Evolutionary conservation across 2,113 vertebrate species (phyloP).

Genomic region (Calyptommatus sinebrachiatus): DNA sequence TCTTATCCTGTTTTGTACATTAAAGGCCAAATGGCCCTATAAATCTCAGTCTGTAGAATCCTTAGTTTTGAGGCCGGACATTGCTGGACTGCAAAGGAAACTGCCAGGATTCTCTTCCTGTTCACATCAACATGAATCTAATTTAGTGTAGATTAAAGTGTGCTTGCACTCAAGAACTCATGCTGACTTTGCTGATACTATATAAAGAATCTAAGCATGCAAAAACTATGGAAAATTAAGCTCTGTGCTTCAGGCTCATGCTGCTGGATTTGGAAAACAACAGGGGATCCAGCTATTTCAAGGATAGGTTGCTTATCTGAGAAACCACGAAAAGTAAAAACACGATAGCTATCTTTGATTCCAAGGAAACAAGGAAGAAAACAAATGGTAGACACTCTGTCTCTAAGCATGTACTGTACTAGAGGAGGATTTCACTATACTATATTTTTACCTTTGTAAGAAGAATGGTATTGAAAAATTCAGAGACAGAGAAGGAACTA

Average conservation of each 20-base stretch:
- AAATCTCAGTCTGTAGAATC: background rate
- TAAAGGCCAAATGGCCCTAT: background rate
- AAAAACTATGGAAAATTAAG: slow-evolving; percentile 2
- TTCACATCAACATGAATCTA: background rate
- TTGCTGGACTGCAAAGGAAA: background rate
- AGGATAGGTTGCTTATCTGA: background rate
- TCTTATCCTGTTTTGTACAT: no score
- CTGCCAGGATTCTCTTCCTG: background rate
- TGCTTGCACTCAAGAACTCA: background rate
- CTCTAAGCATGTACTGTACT: background rate
- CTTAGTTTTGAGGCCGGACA: background rate
- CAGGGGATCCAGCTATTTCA: slow-evolving; percentile 8
- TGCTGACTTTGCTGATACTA: background rate
- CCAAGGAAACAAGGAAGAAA: background rate
- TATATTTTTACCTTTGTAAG: background rate
- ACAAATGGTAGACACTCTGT: background rate
- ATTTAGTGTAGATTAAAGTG: background rate
- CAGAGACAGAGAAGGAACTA: no score
- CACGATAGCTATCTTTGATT: background rate
- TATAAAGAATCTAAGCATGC: slow-evolving; percentile 5
- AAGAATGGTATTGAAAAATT: background rate
- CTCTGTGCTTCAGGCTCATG: background rate
- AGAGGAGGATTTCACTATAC: background rate
- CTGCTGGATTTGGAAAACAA: slow-evolving; percentile 7
- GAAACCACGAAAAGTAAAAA: background rate